Conservation (phyloP, 2,113 vertebrate species). For the Scolopax mira region DNA sequence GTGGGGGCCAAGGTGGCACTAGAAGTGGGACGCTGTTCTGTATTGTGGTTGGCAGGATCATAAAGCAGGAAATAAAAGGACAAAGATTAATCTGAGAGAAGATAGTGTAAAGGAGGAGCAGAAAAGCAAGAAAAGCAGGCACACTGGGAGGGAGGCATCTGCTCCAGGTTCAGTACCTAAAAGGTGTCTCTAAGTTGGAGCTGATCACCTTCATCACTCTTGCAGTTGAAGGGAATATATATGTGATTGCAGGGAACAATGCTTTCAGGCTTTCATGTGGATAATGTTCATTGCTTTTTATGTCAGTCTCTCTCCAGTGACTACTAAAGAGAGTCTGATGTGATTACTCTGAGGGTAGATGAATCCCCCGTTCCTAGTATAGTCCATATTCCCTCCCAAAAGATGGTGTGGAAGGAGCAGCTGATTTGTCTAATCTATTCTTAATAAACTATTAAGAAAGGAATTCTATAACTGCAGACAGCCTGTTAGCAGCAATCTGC, state of each 20-base stretch:
- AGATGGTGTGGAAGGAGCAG: not conserved
- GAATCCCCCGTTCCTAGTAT: not conserved
- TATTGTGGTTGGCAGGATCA: not conserved
- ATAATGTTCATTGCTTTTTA: not conserved
- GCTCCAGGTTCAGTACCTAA: not conserved
- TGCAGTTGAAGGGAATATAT: not conserved
- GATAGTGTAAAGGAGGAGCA: not conserved
- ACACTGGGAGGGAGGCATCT: fast-evolving
- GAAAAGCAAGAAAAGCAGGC: not conserved
- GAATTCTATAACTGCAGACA: not conserved
- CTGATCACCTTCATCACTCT: not conserved
- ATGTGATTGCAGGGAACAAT: not conserved
- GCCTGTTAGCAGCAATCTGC: not conserved
- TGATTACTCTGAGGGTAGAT: not conserved
- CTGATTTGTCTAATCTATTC: not conserved
- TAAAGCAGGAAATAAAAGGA: not conserved
- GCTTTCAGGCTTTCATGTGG: not conserved
- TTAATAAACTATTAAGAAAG: not conserved
- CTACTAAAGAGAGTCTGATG: not conserved
- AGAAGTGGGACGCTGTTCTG: not conserved
- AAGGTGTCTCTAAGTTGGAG: not conserved
- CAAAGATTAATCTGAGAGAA: not conserved
- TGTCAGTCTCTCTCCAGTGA: not conserved
- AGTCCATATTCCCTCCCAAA: not conserved
- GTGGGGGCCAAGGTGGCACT: not conserved